These are phyloP conservation scores for Eilema caniola DNA, from an alignment of 2,888 invertebrate genomes.

Conservation along the genomic window DNA sequence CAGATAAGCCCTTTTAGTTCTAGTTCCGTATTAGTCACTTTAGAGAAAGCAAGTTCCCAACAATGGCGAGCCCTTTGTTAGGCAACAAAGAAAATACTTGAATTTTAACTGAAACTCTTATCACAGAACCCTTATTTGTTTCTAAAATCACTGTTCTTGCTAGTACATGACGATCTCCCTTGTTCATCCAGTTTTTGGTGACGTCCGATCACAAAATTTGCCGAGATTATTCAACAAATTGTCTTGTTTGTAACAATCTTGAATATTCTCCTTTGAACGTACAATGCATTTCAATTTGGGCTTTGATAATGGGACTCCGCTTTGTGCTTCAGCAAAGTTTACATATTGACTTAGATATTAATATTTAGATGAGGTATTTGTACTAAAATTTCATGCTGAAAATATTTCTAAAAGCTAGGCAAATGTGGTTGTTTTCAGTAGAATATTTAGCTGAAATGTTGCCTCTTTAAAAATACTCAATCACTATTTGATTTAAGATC, in stretches of 20 bases:
- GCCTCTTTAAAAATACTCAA: neutral
- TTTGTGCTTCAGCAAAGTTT: conserved; percentile 33
- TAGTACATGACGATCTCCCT: conserved; percentile 63
- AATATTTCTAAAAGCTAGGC: conserved; percentile 5
- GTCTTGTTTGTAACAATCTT: conserved; percentile 41
- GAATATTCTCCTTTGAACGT: conserved; percentile 46
- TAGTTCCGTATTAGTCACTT: conserved; percentile 69
- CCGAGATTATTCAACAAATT: conserved; percentile 45
- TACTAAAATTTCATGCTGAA: conserved; percentile 15
- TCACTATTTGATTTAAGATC: neutral
- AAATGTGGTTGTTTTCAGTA: neutral
- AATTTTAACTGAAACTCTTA: conserved; percentile 76
- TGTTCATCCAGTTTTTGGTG: conserved; percentile 48
- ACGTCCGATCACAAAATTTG: conserved; percentile 42
- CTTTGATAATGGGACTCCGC: conserved; percentile 27
- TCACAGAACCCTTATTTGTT: conserved; percentile 77
- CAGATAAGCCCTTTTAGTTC: conserved; percentile 51
- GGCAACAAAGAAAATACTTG: conserved; percentile 76
- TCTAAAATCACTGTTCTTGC: conserved; percentile 72
- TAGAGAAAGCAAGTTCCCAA: conserved; percentile 76
- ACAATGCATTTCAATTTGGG: conserved; percentile 34
- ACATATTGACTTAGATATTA: conserved; percentile 24
- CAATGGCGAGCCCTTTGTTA: conserved; percentile 74
- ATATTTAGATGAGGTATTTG: conserved; percentile 26
- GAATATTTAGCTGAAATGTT: neutral